Evolutionary conservation across 2,797 vertebrate genomes (phyloP), one percentile per base, ranked within the genome.

Genomic region (Tympanoctomys barrerae): DNA sequence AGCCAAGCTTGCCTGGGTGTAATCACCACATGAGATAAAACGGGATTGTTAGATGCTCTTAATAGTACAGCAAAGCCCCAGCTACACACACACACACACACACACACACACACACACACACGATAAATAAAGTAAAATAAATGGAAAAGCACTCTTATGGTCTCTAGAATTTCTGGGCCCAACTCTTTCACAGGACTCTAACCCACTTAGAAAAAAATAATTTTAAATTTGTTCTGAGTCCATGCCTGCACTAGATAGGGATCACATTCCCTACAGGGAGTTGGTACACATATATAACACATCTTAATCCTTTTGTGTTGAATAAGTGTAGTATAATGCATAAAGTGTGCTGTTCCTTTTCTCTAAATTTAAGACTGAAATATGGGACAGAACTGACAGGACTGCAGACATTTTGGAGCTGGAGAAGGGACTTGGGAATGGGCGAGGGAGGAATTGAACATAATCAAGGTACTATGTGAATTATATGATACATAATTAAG

Each of bases 21-120:
- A 21, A 7, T 46, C 59, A 46, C n/a, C 39, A 33, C 31, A 52
- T 33, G 28, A 92, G 7, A 28, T 87, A 28, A 22, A 42, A 0
- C 42, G n/a, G 90, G 75, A 88, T 21, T 42, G 8, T 0, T 54
- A 49, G 39, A 21, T 71, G 68, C 33, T 92, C 59, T 80, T 89
- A 82, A 59, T 73, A 75, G 80, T 28, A 46, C 21, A 91, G 75
- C 71, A 90, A 93, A 95, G 57, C 83, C 80, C 36, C 22, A 57
- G 68, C 3, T 80, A 66, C 33, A 28, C 49, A 49, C 49, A 49
- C 49, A 49, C 49, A 49, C 49, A 49, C 46, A 49, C 46, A 49
- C 46, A 49, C 46, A 49, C 46, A 49, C 46, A 49, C 46, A 49
- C 49, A 49, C 49, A 49, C 49, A 49, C 49, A 49, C 46, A 49